These are phyloP conservation scores for Poecilobothrus nobilitatus DNA, from an alignment of 2,888 invertebrate species.

Conservation along the genomic window DNA sequence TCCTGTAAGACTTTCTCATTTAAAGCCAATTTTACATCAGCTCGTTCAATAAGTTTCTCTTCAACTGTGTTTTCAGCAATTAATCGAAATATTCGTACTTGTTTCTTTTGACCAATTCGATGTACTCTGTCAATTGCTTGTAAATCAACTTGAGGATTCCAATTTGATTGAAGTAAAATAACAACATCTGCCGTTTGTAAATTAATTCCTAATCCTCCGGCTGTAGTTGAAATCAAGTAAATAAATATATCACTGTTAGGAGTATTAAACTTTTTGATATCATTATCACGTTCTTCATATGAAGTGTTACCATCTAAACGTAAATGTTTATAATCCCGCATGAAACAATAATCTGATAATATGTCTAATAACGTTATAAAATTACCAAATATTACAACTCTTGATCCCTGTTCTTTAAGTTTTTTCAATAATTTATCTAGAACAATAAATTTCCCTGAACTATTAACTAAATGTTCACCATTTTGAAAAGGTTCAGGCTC, in stretches of 20 bases:
- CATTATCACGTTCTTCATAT: constrained; percentile 83
- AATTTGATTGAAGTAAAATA: constrained; percentile 89
- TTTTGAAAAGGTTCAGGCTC: constrained; percentile 88
- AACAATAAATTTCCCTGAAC: constrained; percentile 88
- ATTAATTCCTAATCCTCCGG: constrained; percentile 92
- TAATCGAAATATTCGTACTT: constrained; percentile 77
- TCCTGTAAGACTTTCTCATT: constrained; percentile 93
- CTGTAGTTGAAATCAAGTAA: constrained; percentile 92
- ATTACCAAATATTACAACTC: constrained; percentile 84
- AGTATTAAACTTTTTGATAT: constrained; percentile 86
- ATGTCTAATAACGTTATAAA: constrained; percentile 91
- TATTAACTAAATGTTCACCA: constrained; percentile 75
- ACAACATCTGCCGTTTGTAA: constrained; percentile 91
- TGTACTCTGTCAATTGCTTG: constrained; percentile 94
- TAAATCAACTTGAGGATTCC: constrained; percentile 94
- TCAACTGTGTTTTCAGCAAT: constrained; percentile 96
- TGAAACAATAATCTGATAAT: constrained; percentile 83
- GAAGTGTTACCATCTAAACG: constrained; percentile 87
- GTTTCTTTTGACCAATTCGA: constrained; percentile 91
- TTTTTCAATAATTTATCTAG: constrained; percentile 84
- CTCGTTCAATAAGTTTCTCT: constrained; percentile 91
- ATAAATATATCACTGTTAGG: constrained; percentile 81
- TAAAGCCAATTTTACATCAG: constrained; percentile 84
- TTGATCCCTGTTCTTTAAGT: constrained; percentile 74
- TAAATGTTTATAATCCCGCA: constrained; percentile 70